Percentiles rank a stretch among this genome's conserved stretches.
These are phyloP conservation scores for Agraylea sexmaculata DNA, from an alignment of 1,140 invertebrate genomes.

Conservation along the genomic window DNA sequence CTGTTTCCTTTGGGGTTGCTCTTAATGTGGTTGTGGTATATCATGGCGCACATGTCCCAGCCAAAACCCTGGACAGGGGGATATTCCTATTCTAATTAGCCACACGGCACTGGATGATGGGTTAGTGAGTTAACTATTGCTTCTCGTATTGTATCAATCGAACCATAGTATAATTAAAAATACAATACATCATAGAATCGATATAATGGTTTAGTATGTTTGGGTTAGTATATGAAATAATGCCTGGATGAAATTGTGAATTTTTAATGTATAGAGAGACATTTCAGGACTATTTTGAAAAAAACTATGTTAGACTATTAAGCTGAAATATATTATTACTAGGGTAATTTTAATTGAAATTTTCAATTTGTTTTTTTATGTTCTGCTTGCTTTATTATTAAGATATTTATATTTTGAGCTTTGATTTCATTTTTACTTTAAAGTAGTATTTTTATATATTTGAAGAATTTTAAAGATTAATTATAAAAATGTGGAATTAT, in stretches of 20 bases:
- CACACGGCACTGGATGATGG: constrained; percentile 11
- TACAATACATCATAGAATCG: neutral
- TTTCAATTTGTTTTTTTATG: too few species aligned
- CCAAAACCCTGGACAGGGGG: constrained; percentile 49
- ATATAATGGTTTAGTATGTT: constrained; percentile 2
- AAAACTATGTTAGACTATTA: too few species aligned
- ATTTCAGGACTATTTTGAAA: too few species aligned
- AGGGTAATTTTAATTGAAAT: too few species aligned
- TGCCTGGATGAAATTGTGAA: neutral
- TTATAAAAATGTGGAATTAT: too few species aligned
- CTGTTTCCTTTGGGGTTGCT: constrained; percentile 47
- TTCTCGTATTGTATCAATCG: constrained; percentile 1
- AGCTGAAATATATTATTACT: too few species aligned
- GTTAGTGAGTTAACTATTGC: constrained; percentile 12
- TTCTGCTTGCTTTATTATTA: too few species aligned
- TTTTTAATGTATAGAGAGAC: too few species aligned
- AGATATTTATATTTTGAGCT: too few species aligned
- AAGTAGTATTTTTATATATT: too few species aligned
- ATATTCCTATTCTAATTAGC: constrained; percentile 19
- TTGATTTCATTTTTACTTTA: too few species aligned
- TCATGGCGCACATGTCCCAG: constrained; percentile 56
- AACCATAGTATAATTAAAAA: neutral
- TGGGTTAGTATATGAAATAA: constrained; percentile 3
- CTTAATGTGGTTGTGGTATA: constrained; percentile 57
- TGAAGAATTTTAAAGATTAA: too few species aligned